Evolutionary conservation across 2,113 vertebrate genomes (phyloP).

Genomic region (Nipponia nippon): DNA sequence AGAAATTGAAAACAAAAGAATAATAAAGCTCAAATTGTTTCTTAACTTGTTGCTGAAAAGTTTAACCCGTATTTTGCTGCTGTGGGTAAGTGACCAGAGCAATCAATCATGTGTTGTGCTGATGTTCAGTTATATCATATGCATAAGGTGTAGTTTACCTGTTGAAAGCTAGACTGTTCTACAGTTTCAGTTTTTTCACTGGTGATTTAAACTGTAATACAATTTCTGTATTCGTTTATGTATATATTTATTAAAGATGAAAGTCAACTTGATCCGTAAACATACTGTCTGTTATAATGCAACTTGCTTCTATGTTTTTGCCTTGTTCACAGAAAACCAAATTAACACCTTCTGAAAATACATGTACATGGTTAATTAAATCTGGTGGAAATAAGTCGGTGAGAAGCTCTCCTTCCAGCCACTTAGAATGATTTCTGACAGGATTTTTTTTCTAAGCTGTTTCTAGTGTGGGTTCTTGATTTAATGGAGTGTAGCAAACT

Average conservation of each 20-base stretch:
- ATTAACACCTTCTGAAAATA: background rate
- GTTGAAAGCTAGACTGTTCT: background rate
- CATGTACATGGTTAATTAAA: background rate
- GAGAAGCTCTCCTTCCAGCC: background rate
- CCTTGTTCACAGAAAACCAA: background rate
- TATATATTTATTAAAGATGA: background rate
- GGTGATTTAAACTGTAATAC: background rate
- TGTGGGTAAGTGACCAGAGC: background rate
- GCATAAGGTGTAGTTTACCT: background rate
- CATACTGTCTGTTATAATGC: background rate
- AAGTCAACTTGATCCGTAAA: background rate
- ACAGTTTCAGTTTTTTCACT: background rate
- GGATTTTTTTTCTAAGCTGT: background rate
- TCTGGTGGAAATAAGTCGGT: background rate
- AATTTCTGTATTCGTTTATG: background rate
- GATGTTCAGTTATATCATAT: background rate
- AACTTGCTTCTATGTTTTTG: background rate
- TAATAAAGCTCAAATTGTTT: background rate
- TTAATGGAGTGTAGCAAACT: background rate
- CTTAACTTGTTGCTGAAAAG: background rate
- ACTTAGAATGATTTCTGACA: background rate
- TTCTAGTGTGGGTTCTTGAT: background rate
- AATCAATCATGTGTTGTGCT: background rate
- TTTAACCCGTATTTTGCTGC: background rate
- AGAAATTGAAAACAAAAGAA: background rate